phyloP scores from a whole-genome alignment of 2,888 invertebrate species.

The Leptopilina myrica region DNA sequence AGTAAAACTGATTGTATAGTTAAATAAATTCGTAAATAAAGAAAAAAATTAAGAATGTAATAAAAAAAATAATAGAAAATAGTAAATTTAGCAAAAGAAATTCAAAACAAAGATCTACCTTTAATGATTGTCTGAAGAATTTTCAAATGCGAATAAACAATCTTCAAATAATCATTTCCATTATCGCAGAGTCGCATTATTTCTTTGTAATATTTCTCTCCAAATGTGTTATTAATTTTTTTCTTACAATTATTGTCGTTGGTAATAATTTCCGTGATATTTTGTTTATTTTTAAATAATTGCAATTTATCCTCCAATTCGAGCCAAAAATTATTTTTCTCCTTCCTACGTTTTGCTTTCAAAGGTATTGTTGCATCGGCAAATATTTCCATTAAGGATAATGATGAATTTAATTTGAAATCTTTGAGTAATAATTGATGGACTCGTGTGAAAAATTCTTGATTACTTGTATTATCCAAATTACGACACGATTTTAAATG shows the following conservation, averaged over 20 bases:
- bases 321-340: slow-evolving; percentile 65
- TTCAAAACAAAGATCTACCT: slow-evolving; percentile 41
- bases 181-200: slow-evolving; percentile 59
- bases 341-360: slow-evolving; percentile 60
- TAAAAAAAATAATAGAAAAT: no score
- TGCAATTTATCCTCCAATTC: slow-evolving; percentile 57
- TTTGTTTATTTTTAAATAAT: slow-evolving; percentile 49
- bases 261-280: neutral
- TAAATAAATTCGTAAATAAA: no score
- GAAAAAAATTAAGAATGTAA: no score
- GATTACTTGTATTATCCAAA: slow-evolving; percentile 59
- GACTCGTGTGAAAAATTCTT: slow-evolving; percentile 63
- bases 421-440: slow-evolving; percentile 61
- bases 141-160: slow-evolving; percentile 62
- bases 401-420: slow-evolving; percentile 53
- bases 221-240: slow-evolving; percentile 45
- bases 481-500: slow-evolving; percentile 64
- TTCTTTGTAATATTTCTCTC: slow-evolving; percentile 57
- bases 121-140: slow-evolving; percentile 63
- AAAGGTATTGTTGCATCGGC: slow-evolving; percentile 65
- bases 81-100: neutral
- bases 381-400: slow-evolving; percentile 59
- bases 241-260: slow-evolving; percentile 42
- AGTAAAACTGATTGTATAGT: no score
- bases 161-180: slow-evolving; percentile 61